Evolutionary conservation across 1,140 invertebrate species (phyloP).

Genomic region (Lordiphosa mommai): DNA sequence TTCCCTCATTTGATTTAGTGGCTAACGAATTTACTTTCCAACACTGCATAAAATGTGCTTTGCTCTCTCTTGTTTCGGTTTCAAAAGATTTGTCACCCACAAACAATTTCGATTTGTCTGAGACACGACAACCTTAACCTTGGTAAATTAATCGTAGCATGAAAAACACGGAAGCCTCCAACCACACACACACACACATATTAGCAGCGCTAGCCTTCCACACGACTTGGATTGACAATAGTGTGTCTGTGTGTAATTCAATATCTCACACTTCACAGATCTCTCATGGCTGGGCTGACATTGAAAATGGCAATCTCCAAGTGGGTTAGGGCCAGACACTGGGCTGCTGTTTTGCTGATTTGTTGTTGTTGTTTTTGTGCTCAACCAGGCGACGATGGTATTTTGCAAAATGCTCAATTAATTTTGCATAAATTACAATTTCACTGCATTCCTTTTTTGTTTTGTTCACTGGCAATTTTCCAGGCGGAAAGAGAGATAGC

Average conservation of each 20-base stretch:
- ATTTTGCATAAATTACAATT: slow-evolving; percentile 73
- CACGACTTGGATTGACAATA: no score
- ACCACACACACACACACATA: slow-evolving; percentile 16
- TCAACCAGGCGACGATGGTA: slow-evolving; percentile 41
- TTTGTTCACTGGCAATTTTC: background rate
- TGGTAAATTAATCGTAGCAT: slow-evolving; percentile 70
- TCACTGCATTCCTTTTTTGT: slow-evolving; percentile 3
- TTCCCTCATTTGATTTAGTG: no score
- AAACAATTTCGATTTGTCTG: no score
- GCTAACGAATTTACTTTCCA: no score
- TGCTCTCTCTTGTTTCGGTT: no score
- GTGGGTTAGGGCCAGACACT: slow-evolving; percentile 33
- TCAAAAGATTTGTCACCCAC: no score
- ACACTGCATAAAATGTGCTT: no score
- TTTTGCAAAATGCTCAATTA: slow-evolving; percentile 68
- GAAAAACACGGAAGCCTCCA: slow-evolving; percentile 54
- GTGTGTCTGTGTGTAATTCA: slow-evolving; percentile 12
- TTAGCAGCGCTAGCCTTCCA: slow-evolving; percentile 3
- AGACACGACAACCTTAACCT: slow-evolving; percentile 43
- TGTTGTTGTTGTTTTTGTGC: slow-evolving; percentile 1
- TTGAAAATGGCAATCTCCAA: slow-evolving; percentile 23
- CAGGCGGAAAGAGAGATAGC: background rate
- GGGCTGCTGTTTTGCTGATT: background rate
- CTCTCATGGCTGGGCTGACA: slow-evolving; percentile 8
- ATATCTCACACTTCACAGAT: slow-evolving; percentile 3